A percentile compares a stretch with the other conserved stretches of the same genome.
Evolutionary conservation across 2,888 invertebrate species (phyloP).

Genomic region (Sinodicranocentrus sp.): DNA sequence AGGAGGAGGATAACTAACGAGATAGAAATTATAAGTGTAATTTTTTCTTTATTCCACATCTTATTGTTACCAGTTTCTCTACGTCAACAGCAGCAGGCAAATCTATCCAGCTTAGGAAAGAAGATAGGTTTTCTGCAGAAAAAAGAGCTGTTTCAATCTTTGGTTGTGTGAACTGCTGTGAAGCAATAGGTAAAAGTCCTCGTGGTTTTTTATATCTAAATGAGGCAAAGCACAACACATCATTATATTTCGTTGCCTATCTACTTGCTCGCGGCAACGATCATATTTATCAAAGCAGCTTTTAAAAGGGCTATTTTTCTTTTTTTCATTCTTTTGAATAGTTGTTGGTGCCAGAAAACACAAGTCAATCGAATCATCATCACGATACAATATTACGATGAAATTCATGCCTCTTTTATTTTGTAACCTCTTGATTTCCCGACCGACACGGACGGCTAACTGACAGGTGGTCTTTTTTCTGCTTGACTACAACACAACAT

Average conservation of each 20-base stretch:
- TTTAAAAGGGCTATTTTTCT: conserved; percentile 1
- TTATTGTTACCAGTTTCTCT: neutral
- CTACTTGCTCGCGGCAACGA: conserved; percentile 42
- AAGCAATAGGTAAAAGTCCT: neutral
- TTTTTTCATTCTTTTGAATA: conserved; percentile 27
- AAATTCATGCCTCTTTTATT: conserved; percentile 68
- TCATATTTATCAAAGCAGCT: conserved; percentile 30
- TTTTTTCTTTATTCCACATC: too few species aligned
- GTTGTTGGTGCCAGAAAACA: conserved; percentile 47
- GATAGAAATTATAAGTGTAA: too few species aligned
- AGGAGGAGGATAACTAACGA: too few species aligned
- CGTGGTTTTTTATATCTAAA: conserved; percentile 6
- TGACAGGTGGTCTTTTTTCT: conserved; percentile 62
- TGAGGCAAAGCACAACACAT: neutral
- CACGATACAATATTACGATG: conserved; percentile 59
- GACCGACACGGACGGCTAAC: conserved; percentile 64
- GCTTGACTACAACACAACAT: conserved; percentile 23
- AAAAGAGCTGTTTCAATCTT: too few species aligned
- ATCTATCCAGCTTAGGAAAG: neutral
- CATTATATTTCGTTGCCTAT: neutral
- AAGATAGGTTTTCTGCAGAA: too few species aligned
- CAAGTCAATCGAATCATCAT: conserved; percentile 63
- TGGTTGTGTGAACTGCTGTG: too few species aligned
- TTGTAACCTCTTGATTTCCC: conserved; percentile 68
- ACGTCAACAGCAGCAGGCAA: neutral